phyloP scores from a whole-genome alignment of 2,888 invertebrate genomes.

The Zaprionus bogoriensis region DNA sequence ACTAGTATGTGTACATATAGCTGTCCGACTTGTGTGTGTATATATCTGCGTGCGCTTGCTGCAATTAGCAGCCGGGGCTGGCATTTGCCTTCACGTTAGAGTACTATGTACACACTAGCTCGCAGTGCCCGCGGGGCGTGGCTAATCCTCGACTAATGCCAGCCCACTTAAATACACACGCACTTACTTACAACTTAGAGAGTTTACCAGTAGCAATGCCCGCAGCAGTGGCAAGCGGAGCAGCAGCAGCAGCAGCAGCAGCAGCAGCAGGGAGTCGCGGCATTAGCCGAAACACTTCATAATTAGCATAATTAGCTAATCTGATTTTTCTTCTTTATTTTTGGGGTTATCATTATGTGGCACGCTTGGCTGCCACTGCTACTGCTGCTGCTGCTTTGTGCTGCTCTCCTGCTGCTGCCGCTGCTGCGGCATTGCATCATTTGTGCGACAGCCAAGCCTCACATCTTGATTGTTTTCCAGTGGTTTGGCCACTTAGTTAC shows the following conservation, averaged over 20 bases:
- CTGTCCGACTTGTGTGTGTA: neutral
- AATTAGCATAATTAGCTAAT: slow-evolving; percentile 60
- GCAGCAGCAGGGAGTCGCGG: neutral
- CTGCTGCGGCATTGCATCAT: slow-evolving; percentile 45
- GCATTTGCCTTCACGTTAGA: slow-evolving; percentile 29
- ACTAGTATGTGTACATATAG: neutral
- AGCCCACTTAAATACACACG: slow-evolving; percentile 61
- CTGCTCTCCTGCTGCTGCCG: neutral
- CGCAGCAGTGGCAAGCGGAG: slow-evolving; percentile 13
- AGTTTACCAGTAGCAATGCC: slow-evolving; percentile 33
- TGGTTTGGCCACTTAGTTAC: slow-evolving; percentile 53
- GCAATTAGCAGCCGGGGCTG: slow-evolving; percentile 25
- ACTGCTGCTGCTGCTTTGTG: neutral
- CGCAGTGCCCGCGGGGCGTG: slow-evolving; percentile 28
- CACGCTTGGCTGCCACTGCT: slow-evolving; percentile 8
- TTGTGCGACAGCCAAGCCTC: slow-evolving; percentile 52
- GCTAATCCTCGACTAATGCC: slow-evolving; percentile 45
- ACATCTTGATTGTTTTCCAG: slow-evolving; percentile 55
- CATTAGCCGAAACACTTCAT: slow-evolving; percentile 21
- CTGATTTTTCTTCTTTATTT: slow-evolving; percentile 13
- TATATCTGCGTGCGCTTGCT: slow-evolving; percentile 2
- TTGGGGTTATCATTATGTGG: slow-evolving; percentile 20
- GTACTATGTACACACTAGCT: slow-evolving; percentile 61
- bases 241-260: slow-evolving; percentile 3
- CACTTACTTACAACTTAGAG: slow-evolving; percentile 61